Evolutionary conservation across 2,113 vertebrate genomes (phyloP).

Genomic region (Nannospalax galili): DNA sequence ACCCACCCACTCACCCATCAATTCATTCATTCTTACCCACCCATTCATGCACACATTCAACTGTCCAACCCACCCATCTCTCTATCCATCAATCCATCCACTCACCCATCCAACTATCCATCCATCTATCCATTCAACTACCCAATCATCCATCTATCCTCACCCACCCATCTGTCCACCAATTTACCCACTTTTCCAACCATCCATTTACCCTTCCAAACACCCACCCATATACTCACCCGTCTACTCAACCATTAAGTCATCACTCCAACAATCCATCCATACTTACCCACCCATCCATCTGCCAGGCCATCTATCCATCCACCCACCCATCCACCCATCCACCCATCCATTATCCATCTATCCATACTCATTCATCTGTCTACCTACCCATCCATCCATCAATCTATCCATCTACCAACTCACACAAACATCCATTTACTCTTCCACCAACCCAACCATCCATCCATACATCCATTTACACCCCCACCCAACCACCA

Average conservation of each 20-base stretch:
- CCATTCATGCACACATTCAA: not conserved
- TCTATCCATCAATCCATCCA: not conserved
- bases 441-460: not conserved
- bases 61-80: not conserved
- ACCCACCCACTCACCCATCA: not conserved
- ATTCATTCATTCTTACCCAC: not conserved
- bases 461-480: not conserved
- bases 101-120: not conserved
- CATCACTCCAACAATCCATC: not conserved
- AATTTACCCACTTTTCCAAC: not conserved
- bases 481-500: not conserved
- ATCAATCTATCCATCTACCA: not conserved
- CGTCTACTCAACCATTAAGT: not conserved
- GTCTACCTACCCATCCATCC: not conserved
- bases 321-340: not conserved
- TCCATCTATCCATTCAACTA: not conserved
- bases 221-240: not conserved
- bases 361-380: not conserved
- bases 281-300: not conserved
- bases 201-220: not conserved
- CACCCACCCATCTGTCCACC: not conserved
- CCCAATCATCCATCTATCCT: not conserved
- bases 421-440: no score
- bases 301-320: no score
- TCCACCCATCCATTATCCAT: no score